phyloP scores from a whole-genome alignment of 2,888 invertebrate genomes.

The Netelia virgata region DNA sequence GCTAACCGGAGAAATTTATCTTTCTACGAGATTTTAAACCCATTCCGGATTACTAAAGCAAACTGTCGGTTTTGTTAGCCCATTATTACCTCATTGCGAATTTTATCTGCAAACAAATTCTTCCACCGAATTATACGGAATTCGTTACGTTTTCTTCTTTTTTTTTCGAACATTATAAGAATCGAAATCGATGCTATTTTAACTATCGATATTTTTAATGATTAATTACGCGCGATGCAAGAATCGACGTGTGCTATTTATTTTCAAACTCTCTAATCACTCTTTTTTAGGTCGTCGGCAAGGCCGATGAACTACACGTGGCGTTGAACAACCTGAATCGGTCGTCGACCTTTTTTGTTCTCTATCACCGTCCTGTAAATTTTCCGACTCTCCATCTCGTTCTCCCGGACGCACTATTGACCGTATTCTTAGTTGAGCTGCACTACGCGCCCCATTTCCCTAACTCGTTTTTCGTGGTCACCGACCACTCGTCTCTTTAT shows the following conservation, averaged over 20 bases:
- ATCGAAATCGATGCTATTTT: neutral
- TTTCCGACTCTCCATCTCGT: conserved; percentile 9
- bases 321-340: conserved; percentile 24
- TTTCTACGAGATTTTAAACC: conserved; percentile 37
- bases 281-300: conserved; percentile 21
- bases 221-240: neutral
- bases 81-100: conserved; percentile 46
- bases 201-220: conserved; percentile 1
- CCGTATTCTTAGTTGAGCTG: conserved; percentile 50
- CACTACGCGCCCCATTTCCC: conserved; percentile 28
- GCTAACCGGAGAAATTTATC: conserved; percentile 80
- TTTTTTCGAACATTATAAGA: conserved; percentile 19
- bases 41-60: conserved; percentile 38
- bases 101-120: conserved; percentile 38
- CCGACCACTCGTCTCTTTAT: conserved; percentile 19
- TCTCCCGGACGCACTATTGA: conserved; percentile 48
- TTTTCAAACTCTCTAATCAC: neutral
- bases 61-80: conserved; percentile 32
- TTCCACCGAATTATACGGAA: neutral
- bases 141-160: conserved; percentile 16
- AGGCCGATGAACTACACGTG: neutral
- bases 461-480: conserved; percentile 6
- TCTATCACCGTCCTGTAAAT: conserved; percentile 9
- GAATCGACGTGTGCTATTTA: neutral
- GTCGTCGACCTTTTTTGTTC: conserved; percentile 51